Base-by-base conservation (phyloP, 2,113 vertebrate genomes). In the Hypocryptadius cinnamomeus region DNA sequence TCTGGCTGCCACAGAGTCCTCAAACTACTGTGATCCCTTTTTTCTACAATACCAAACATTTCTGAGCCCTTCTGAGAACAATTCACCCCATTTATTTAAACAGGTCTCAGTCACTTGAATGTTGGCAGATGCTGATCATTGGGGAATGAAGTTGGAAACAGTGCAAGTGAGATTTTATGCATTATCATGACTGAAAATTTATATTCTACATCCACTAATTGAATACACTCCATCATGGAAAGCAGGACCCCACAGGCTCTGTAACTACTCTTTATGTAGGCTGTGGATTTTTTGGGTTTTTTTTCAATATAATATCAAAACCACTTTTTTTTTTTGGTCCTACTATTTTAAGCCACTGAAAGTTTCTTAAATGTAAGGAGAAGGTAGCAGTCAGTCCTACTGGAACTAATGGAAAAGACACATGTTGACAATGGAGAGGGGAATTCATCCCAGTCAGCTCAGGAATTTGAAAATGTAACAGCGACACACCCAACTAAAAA, bases 361-460 rank as follows among this genome's bases (percentile, higher is more conserved):
- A 51, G 28, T 33, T 81, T 84, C 35, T 39, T 68, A 51, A 74
- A 51, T 22, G 8, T 10, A 48, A 50, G 13, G 15, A 66, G 42
- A 85, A 83, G 40, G 56, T 60, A 91, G 61, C 17, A 90, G 63
- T 31, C 60, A 69, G 40, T 39, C 48, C 31, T 64, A 57, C 89
- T 80, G 68, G 76, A 79, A 92, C n/a, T 78, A 85, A 93, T 74
- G 74, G 87, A 85, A 92, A 94, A 92, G 85, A 66, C 81, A 92
- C 33, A 73, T n/a, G 48, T 15, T 89, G 85, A 86, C 85, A 87
- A 82, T 39, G 82, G 60, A 89, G 27, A 89, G 13, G 5, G 23
- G 42, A 94, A 87, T 90, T 96, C 56, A 70, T 20, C 13, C 14
- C 89, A 92, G 87, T 37, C 60, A 77, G 82, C 60, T 90, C 82